Percentiles rank a stretch among this genome's conserved stretches.
phyloP scores from a whole-genome alignment of 2,113 vertebrate species.

The Ctenodactylus gundi region DNA sequence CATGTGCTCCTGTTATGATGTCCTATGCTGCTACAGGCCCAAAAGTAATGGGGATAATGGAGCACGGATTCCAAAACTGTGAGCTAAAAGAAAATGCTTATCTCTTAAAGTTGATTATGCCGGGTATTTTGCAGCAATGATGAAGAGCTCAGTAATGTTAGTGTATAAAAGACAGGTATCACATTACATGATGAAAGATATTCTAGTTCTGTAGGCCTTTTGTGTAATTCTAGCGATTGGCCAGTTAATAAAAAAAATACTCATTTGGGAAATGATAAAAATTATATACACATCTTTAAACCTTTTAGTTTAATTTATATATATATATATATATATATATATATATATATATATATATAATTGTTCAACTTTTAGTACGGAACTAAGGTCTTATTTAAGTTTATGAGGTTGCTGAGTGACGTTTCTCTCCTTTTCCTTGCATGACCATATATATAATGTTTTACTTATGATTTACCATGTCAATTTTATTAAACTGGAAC shows the following conservation, averaged over 20 bases:
- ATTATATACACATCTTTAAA: background rate
- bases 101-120: background rate
- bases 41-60: background rate
- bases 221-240: background rate
- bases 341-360: background rate
- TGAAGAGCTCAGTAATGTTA: background rate
- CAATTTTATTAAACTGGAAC: constrained; percentile 16
- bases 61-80: background rate
- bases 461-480: background rate
- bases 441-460: background rate
- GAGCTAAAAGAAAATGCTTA: background rate
- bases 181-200: background rate
- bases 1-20: background rate
- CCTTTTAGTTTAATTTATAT: constrained; percentile 1
- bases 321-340: background rate
- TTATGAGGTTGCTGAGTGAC: background rate
- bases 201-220: background rate
- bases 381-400: background rate
- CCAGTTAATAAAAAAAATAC: constrained; percentile 30
- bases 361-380: background rate
- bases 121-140: background rate
- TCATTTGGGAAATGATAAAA: background rate
- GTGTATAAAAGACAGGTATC: background rate
- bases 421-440: background rate
- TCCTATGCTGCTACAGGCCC: background rate